Conservation (phyloP, 2,888 invertebrate species). For the Apodemia hepburni region DNA sequence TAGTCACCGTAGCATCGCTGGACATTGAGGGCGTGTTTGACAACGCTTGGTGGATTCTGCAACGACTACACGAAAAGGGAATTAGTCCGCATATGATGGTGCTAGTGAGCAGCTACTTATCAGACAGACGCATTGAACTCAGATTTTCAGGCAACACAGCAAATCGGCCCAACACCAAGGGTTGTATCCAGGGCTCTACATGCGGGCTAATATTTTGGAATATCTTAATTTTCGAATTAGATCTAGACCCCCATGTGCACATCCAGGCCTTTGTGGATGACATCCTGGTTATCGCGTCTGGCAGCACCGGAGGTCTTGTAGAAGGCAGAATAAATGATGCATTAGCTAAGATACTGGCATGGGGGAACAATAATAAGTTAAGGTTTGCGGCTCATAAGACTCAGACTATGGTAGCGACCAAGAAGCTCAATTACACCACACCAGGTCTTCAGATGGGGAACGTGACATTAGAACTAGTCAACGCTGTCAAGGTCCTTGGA, state of each 20-base stretch:
- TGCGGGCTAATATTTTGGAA: conserved; percentile 31
- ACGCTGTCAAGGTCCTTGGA: conserved; percentile 22
- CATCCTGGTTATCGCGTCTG: conserved; percentile 23
- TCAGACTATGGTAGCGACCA: conserved; percentile 22
- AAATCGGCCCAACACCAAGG: conserved; percentile 16
- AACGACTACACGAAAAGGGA: too few species aligned
- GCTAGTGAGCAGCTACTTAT: background rate
- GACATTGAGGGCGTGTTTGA: too few species aligned
- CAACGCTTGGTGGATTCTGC: too few species aligned
- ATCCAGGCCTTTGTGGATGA: conserved; percentile 35
- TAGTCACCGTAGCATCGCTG: too few species aligned
- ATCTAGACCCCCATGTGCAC: background rate
- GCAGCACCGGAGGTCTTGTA: background rate
- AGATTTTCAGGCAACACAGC: too few species aligned
- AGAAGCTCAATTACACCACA: conserved; percentile 21
- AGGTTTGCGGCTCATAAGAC: conserved; percentile 30
- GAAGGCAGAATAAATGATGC: conserved; percentile 14
- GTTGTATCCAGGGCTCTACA: conserved; percentile 29
- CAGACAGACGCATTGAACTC: too few species aligned
- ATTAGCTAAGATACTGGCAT: conserved; percentile 14
- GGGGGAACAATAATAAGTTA: conserved; percentile 27
- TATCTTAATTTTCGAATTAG: conserved; percentile 17
- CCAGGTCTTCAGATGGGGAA: conserved; percentile 23
- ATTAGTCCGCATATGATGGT: too few species aligned
- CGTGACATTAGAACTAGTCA: background rate